phyloP scores from a whole-genome alignment of 2,888 invertebrate genomes.

The Drosophila subsilvestris region DNA sequence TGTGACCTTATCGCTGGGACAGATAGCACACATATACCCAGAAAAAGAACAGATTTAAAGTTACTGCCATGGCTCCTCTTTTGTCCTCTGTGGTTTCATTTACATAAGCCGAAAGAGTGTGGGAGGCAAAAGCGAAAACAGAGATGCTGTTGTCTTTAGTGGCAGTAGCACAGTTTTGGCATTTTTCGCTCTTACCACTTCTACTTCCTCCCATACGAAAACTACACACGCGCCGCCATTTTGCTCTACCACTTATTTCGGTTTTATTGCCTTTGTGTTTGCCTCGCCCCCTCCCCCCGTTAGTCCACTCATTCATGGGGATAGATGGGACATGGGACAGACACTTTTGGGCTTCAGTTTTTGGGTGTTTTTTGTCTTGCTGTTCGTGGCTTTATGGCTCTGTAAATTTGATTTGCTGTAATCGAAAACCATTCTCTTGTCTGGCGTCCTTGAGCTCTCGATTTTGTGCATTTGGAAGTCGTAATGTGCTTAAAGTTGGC shows the following conservation, averaged over 20 bases:
- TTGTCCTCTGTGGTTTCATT: not conserved
- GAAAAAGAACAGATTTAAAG: not conserved
- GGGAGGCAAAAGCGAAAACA: constrained; percentile 10
- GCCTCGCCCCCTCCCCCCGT: not conserved
- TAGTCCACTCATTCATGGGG: not conserved
- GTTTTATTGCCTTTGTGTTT: constrained; percentile 32
- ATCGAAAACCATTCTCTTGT: constrained; percentile 38
- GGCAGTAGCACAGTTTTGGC: constrained; percentile 25
- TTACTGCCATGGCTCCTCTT: not conserved
- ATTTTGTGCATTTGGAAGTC: constrained; percentile 13
- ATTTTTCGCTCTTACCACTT: constrained; percentile 7
- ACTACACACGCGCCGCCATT: constrained; percentile 33
- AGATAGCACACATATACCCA: not conserved
- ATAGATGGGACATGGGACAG: not conserved
- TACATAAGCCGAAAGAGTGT: constrained; percentile 4
- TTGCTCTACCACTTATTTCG: constrained; percentile 30
- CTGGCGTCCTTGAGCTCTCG: constrained; percentile 31
- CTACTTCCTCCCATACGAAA: not conserved
- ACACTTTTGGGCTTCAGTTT: constrained; percentile 29
- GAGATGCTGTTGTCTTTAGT: constrained; percentile 29
- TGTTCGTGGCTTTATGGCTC: constrained; percentile 2
- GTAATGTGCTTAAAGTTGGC: constrained; percentile 25
- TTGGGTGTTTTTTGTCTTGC: constrained; percentile 4
- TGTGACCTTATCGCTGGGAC: not conserved
- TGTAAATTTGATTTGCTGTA: constrained; percentile 38